Conservation (phyloP, 1,140 invertebrate species). For the Drosophila setifemur region DNA sequence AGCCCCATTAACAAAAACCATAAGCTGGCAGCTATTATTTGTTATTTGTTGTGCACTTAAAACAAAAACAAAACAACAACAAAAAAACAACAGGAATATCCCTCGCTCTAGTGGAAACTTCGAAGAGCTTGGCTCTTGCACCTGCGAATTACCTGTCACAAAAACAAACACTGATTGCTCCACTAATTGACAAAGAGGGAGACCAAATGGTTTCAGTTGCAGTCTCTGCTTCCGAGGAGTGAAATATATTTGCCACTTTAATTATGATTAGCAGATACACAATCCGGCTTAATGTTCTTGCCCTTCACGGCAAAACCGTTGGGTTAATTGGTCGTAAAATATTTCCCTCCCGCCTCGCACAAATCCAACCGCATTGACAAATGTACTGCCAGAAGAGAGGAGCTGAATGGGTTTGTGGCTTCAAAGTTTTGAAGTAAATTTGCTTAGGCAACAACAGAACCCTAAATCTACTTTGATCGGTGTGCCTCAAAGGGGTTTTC, state of each 20-base stretch:
- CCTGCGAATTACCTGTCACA: not conserved
- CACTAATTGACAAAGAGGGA: not conserved
- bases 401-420: not conserved
- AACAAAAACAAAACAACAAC: no score
- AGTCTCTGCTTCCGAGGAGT: no score
- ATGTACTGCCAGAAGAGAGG: slow-evolving; percentile 1
- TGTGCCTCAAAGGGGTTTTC: not conserved
- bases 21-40: no score
- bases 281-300: not conserved
- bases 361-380: not conserved
- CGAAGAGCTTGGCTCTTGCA: not conserved
- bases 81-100: no score
- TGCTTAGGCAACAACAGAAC: not conserved
- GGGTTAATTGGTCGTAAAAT: slow-evolving; percentile 21
- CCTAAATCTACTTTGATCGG: slow-evolving; percentile 21
- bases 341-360: not conserved
- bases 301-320: not conserved
- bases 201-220: not conserved
- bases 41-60: no score
- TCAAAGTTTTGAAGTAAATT: not conserved
- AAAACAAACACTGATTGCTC: not conserved
- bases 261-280: not conserved
- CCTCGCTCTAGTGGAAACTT: no score
- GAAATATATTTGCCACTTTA: not conserved
- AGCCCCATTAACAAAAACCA: no score